Percentiles rank a stretch among this genome's conserved stretches.
phyloP scores from a whole-genome alignment of 2,113 vertebrate species.

The Ceuthmochares aereus region DNA sequence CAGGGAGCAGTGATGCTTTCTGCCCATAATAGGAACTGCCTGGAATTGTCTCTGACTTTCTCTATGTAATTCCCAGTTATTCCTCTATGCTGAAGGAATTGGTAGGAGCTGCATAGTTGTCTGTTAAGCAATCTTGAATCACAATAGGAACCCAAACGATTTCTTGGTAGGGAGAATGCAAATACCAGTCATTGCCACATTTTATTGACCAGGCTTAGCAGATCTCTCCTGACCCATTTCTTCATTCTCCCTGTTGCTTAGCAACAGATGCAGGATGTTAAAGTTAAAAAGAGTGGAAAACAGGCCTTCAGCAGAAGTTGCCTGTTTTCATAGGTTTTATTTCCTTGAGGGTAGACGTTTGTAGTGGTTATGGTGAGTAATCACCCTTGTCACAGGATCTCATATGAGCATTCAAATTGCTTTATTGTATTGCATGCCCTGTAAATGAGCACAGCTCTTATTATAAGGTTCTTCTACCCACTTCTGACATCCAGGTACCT shows the following conservation, averaged over 20 bases:
- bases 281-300: slow-evolving; percentile 43
- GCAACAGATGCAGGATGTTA: slow-evolving; percentile 60
- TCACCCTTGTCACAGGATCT: slow-evolving; percentile 38
- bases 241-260: slow-evolving; percentile 53
- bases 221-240: slow-evolving; percentile 64
- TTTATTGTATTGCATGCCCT: not conserved
- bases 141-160: not conserved
- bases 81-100: not conserved
- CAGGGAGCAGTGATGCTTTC: rapidly evolving
- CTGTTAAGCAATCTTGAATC: not conserved
- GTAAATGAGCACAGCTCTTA: slow-evolving; percentile 17
- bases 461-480: not conserved
- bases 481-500: not conserved
- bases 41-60: not conserved
- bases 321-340: slow-evolving; percentile 18
- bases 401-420: slow-evolving; percentile 25
- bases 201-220: slow-evolving; percentile 38
- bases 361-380: slow-evolving; percentile 27
- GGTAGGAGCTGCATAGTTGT: not conserved
- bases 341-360: slow-evolving; percentile 30
- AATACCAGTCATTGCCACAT: slow-evolving; percentile 5
- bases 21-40: not conserved
- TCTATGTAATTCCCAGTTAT: not conserved
- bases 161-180: not conserved
- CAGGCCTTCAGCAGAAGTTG: slow-evolving; percentile 17